Evolutionary conservation across 1,140 invertebrate genomes (phyloP).

Genomic region (Lepidotrigona ventralis): DNA sequence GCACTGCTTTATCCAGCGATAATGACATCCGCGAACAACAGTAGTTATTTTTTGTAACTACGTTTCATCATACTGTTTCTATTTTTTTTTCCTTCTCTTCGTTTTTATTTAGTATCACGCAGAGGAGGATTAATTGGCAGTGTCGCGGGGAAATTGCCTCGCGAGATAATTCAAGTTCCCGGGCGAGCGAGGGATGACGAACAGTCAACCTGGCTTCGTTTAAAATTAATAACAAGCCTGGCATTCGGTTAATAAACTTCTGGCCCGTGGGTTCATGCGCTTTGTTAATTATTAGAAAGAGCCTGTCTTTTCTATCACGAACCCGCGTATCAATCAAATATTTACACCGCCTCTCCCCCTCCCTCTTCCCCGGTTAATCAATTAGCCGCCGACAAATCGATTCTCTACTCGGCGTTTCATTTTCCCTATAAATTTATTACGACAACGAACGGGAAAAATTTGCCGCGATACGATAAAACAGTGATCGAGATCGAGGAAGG

Average conservation of each 20-base stretch:
- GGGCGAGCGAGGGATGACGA: neutral
- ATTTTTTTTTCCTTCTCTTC: neutral
- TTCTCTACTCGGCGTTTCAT: neutral
- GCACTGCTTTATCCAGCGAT: too few species aligned
- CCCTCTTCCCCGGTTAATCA: neutral
- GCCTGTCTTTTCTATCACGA: neutral
- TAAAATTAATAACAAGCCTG: constrained; percentile 32
- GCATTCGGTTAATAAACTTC: constrained; percentile 5
- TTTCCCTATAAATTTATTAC: neutral
- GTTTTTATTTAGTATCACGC: neutral
- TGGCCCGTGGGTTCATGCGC: too few species aligned
- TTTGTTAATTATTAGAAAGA: constrained; percentile 30
- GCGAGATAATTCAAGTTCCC: constrained; percentile 6
- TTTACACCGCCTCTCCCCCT: neutral
- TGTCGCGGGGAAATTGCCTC: neutral
- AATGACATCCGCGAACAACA: too few species aligned
- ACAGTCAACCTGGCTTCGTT: constrained; percentile 12
- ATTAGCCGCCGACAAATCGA: neutral
- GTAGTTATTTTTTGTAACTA: neutral
- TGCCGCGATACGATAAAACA: neutral
- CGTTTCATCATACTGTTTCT: neutral
- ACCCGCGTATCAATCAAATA: constrained; percentile 5
- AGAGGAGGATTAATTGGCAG: neutral
- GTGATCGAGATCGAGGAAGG: too few species aligned
- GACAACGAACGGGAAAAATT: neutral